A percentile compares a stretch with the other conserved stretches of the same genome.
Conservation (phyloP, 92 coral and sea anemone species). For the Umimayanthus chanpuru region DNA sequence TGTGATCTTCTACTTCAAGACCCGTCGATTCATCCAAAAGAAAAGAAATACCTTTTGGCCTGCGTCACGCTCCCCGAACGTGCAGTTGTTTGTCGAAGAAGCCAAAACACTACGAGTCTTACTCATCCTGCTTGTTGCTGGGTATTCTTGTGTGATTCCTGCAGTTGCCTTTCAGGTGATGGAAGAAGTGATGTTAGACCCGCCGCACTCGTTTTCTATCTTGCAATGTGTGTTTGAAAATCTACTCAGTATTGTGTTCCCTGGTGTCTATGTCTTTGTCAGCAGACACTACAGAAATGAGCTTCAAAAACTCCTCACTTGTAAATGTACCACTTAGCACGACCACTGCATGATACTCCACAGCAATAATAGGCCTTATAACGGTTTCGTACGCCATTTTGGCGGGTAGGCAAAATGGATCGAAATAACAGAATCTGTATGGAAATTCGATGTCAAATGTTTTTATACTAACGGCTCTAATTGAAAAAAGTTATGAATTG, state of each 20-base stretch:
- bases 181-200: background rate
- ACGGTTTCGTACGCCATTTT: no score
- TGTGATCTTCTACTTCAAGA: constrained; percentile 9
- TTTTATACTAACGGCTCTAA: no score
- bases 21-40: constrained; percentile 2
- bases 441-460: no score
- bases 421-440: no score
- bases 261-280: background rate
- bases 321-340: background rate
- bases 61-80: background rate
- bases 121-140: background rate
- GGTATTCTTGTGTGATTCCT: background rate
- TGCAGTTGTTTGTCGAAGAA: constrained; percentile 15
- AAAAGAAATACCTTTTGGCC: background rate
- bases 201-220: background rate
- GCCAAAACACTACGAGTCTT: background rate
- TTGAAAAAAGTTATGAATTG: no score
- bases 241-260: background rate
- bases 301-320: background rate
- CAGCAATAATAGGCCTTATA: no score
- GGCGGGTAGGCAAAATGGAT: no score
- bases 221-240: background rate
- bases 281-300: constrained; percentile 10
- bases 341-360: background rate
- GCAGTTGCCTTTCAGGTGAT: background rate